Evolutionary conservation across 1,140 invertebrate genomes (phyloP), one percentile per base, ranked within the genome.

Genomic region (Penaeus chinensis): DNA sequence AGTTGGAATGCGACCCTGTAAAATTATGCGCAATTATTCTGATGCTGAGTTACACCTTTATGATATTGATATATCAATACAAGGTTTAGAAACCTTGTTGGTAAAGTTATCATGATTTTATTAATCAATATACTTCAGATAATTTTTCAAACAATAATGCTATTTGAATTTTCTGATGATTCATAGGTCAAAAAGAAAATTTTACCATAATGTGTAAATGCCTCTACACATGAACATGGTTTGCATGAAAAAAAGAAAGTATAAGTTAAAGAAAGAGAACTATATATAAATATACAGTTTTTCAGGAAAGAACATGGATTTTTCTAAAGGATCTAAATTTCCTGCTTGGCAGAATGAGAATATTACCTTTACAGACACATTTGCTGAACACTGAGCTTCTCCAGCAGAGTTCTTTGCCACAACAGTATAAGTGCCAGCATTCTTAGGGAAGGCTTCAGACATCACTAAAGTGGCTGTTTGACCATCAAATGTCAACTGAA

Each of bases 381-480:
- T 94, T 90, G 94, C 95, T 83, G 93, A 93, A 82, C 93, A 94
- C 24, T 93, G 93, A 11, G 93, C 93, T 91, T 95, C 95, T 42
- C 95, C 95, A 65, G 93, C 93, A 81, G 93, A 90, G 91, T 96
- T 96, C 82, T 93, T 94, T 8, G 94, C 95, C 87, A 92, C 93
- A 85, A 95, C 93, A 66, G 92, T 92, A 91, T 96, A 96, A 85
- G 93, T 93, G 85, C 95, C 95, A 89, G 95, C 94, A 93, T 95
- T 94, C 92, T 95, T 95, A 37, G 95, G 94, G 91, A 94, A 95
- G 22, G 95, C 95, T 92, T 96, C 95, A 66, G 94, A 92, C 82
- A 96, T 94, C 90, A 94, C 93, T 87, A 97, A 92, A 81, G 94
- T 95, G 77, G 94, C 93, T 91, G 91, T 82, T 54, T 79, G 61